Percentiles rank a stretch among this genome's conserved stretches.
Conservation (phyloP, 2,113 vertebrate genomes). For the Pogona vitticeps region DNA sequence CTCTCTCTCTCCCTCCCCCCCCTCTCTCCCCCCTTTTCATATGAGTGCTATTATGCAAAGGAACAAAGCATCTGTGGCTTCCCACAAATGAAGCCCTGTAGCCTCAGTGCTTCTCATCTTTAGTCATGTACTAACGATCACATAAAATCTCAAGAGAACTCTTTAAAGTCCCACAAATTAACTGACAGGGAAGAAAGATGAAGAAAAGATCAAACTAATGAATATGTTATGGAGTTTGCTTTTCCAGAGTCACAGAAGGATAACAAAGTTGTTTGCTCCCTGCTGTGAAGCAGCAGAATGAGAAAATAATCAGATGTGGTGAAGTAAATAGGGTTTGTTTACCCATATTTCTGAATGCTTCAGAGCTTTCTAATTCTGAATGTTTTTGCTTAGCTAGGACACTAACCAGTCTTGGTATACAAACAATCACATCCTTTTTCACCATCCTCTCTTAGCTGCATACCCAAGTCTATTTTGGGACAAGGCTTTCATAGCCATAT, state of each 20-base stretch:
- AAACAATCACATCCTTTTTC: neutral
- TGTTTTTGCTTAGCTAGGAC: constrained; percentile 35
- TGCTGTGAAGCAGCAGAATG: constrained; percentile 18
- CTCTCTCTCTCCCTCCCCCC: too few relatives aligned
- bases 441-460: neutral
- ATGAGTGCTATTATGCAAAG: neutral
- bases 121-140: neutral
- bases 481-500: constrained; percentile 44
- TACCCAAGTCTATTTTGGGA: constrained; percentile 36
- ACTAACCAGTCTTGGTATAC: neutral
- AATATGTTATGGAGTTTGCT: neutral
- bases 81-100: neutral
- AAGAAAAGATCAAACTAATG: neutral
- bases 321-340: constrained; percentile 16
- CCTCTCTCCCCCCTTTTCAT: too few relatives aligned
- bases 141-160: neutral
- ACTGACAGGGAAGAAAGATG: neutral
- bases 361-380: neutral
- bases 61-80: neutral
- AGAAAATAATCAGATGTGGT: constrained; percentile 24
- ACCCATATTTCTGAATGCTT: neutral
- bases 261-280: constrained; percentile 10
- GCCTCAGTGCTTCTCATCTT: neutral
- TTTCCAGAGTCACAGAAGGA: neutral
- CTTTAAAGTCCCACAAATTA: neutral